A percentile compares a stretch with the other conserved stretches of the same genome.
These are phyloP conservation scores for Oryzias melastigma DNA, from an alignment of 2,113 vertebrate genomes.

Conservation along the genomic window DNA sequence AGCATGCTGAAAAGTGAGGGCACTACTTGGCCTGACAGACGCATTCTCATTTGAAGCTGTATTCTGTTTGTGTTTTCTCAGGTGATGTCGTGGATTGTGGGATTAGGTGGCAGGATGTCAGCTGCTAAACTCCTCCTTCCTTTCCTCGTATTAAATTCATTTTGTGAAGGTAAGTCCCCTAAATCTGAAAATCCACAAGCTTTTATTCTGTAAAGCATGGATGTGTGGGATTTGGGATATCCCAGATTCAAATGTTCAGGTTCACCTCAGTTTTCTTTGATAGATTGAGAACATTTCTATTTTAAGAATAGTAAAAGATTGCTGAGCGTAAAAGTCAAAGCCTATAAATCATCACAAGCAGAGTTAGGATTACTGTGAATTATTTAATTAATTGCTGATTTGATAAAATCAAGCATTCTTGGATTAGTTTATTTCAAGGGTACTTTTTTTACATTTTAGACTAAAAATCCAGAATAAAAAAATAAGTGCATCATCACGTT, in stretches of 20 bases:
- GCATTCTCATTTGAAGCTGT: background rate
- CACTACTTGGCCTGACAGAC: no score
- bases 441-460: no score
- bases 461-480: no score
- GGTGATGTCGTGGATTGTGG: slow-evolving; percentile 69
- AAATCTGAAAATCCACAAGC: background rate
- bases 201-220: slow-evolving; percentile 5
- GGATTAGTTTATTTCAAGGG: no score
- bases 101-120: slow-evolving; percentile 68
- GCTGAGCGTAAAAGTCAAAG: no score
- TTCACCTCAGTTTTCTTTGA: no score
- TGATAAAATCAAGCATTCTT: slow-evolving; percentile 3
- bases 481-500: no score
- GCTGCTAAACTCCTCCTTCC: slow-evolving; percentile 71
- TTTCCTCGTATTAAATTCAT: slow-evolving; percentile 65
- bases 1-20: background rate
- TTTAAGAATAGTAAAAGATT: no score
- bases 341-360: no score
- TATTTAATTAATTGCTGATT: background rate
- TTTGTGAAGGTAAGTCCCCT: slow-evolving; percentile 72
- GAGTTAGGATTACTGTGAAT: slow-evolving; percentile 9
- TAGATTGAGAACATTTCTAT: no score
- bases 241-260: no score
- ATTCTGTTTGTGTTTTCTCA: slow-evolving; percentile 28
- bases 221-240: background rate